Base-by-base conservation (phyloP, 1,140 invertebrate species). In the Cydia pomonella region DNA sequence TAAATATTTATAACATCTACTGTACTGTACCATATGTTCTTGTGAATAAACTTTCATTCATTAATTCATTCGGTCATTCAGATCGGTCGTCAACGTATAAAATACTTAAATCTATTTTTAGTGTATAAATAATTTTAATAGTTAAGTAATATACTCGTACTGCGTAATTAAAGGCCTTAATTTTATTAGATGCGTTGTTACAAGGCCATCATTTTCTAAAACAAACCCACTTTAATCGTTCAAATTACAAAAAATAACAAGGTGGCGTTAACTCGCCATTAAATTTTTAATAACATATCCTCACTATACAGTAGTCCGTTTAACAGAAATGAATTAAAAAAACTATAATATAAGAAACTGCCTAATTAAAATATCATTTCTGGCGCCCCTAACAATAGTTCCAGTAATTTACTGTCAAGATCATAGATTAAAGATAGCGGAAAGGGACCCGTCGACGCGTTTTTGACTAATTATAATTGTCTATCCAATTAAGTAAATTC, bases 401-500 rank as follows among this genome's bases (percentile, higher is more conserved):
- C 29, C 71, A 59, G 63, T 59, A 73, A 76, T 76, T 76, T 64
- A 41, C n/a, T 69, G 63, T 69, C 59, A 73, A 76, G 72, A 76
- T 66, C 33, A 25, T 25, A 25, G 59, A 73, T 53, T n/a, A 72
- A 64, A 73, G 72, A 75, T 18, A 33, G 13, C 25, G 44, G 74
- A 53, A 59, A 38, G 7, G 41, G 50, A 50, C 13, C 63, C 63
- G 59, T 71, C 74, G 47, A 59, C 63, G 63, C 74, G n/a, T 63
- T 75, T 75, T 71, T 75, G 64, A 75, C 74, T 72, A 75, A 75
- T 75, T 71, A 75, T 75, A 75, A 75, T 69, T 71, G 74, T 71
- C 64, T 72, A 64, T 71, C 74, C 74, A 75, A 75, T 75, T 75
- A 75, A 53, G n/a, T 59, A 53, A 75, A 75, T 75, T 75, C 74